phyloP scores from a whole-genome alignment of 2,888 invertebrate species.

The Megastigmus dorsalis region DNA sequence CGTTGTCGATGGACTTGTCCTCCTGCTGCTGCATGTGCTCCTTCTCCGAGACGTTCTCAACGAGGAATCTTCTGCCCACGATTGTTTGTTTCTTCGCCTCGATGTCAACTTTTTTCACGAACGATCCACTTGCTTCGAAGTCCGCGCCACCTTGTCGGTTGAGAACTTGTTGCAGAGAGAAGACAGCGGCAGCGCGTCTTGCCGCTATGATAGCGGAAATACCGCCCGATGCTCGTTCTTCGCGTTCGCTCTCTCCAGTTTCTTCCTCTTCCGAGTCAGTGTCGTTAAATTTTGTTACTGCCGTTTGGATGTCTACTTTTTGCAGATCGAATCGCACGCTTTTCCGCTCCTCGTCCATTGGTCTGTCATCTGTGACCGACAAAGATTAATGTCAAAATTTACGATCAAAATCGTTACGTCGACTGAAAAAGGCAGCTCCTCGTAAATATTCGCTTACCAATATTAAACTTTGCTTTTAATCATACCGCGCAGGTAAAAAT shows the following conservation, averaged over 20 bases:
- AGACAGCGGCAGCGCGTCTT: constrained; percentile 40
- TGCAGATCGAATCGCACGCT: constrained; percentile 83
- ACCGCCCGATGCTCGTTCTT: constrained; percentile 50
- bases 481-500: no score
- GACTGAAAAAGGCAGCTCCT: no score
- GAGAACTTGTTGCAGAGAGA: constrained; percentile 41
- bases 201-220: constrained; percentile 32
- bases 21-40: constrained; percentile 68
- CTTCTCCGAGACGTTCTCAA: constrained; percentile 69
- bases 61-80: constrained; percentile 68
- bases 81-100: constrained; percentile 58
- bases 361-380: constrained; percentile 70
- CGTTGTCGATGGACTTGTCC: constrained; percentile 58
- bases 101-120: constrained; percentile 30
- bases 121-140: neutral
- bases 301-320: constrained; percentile 66
- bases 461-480: no score
- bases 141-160: constrained; percentile 34
- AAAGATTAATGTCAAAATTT: neutral
- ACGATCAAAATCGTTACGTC: no score
- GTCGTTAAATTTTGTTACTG: constrained; percentile 72
- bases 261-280: constrained; percentile 67
- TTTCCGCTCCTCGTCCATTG: constrained; percentile 84
- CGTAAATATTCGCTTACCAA: no score
- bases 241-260: constrained; percentile 65